Base-by-base conservation (phyloP, 2,113 vertebrate genomes). In the Planiliza haematocheilus region DNA sequence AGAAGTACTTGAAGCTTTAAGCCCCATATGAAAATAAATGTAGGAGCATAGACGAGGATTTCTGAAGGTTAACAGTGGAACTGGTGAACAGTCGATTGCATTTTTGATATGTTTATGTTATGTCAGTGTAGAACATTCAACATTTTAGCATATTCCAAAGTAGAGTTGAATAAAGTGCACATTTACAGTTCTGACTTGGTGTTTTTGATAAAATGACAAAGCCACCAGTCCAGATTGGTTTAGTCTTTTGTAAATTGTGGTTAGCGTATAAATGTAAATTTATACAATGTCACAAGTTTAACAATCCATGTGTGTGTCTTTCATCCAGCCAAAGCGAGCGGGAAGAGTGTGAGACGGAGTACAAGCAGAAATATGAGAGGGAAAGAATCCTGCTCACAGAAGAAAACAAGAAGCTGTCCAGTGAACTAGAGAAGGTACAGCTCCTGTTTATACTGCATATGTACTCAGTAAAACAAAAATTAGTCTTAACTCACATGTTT, bases 351-450 rank as follows among this genome's bases (percentile, higher is more conserved):
- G 96, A 98, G 95, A 93, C 88, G 0, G 97, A 98, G 67, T 93
- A 94, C 90, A 99, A 96, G 84, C 96, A 97, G 89, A 98, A 99
- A 66, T 96, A 95, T 41, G 98, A 99, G 89, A 92, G 97, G 62
- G 98, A 99, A 86, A 94, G 94, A 82, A 63, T 92, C 34, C 91
- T 96, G 70, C 79, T 99, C 57, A 93, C 89, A 0, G 97, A 98
- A 42, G 97, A 99, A 76, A 99, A 99, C 81, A 97, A 96, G 90
- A 99, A 97, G 68, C 93, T 99, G 59, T 96, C 95, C 12, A 95
- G 78, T 88, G 97, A 99, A 60, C 93, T 99, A 65, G 97, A 97
- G 65, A 93, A 96, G 95, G 94, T 96, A 84, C 89, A 86, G 81
- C 10, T 59, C 61, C 46, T 70, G 53, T 48, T 62, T 49, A 41